Evolutionary conservation across 2,797 vertebrate species (phyloP), one percentile per base, ranked within the genome.

Genomic region (Phoxinus dragarum): DNA sequence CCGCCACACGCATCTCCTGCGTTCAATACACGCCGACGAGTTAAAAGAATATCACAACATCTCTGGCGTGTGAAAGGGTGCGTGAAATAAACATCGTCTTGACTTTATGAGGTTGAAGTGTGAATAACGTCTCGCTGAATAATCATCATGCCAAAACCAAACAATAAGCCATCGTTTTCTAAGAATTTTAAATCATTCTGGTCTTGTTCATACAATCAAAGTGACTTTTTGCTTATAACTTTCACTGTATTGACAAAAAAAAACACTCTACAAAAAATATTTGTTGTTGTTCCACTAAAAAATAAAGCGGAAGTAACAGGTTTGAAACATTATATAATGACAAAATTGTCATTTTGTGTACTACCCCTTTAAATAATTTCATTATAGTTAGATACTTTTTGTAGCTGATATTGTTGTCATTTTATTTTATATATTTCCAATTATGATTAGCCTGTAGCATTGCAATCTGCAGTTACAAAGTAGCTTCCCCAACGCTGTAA

Each of bases 71-170:
- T 79, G 78, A 69, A 89, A 89, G 81, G 69, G 89, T 49, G 47
- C 23, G 84, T 86, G 87, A 92, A 93, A 92, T 91, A 91, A 94
- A 93, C 87, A 91, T 89, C 64, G 80, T 88, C 78, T 80, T 82
- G 85, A 86, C 89, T 89, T 81, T 88, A 90, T 80, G 80, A 81
- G 86, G 61, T 11, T 68, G 89, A 88, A 78, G 12, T 77, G 92
- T 92, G 87, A 92, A 92, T 95, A 90, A 93, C 89, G 87, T 74
- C 67, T 81, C 17, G 1, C 75, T 12, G 31, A 61, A 67, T 82
- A n/a, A 74, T 19, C 31, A 61, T 59, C 5, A 11, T 11, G 80
- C 49, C 56, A 64, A 76, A 64, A 52, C 40, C 21, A 52, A 76
- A 38, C 3, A 84, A 42, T 38, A 16, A 68, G 11, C 31, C 56